phyloP scores from a whole-genome alignment of 2,113 vertebrate species.

The Plecotus auritus region DNA sequence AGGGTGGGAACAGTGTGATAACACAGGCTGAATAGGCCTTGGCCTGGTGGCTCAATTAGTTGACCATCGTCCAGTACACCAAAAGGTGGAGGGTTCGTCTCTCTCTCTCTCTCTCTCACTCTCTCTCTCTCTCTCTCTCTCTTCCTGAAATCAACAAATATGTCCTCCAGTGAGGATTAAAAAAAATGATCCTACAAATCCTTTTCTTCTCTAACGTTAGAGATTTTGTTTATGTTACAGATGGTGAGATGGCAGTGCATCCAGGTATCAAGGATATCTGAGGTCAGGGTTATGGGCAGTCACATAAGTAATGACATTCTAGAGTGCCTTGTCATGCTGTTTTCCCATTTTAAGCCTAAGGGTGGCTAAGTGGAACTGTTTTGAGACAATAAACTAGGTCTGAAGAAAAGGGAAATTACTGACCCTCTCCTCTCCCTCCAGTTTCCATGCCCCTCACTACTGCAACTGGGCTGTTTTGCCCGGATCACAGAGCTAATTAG shows the following conservation, averaged over 20 bases:
- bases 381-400: neutral
- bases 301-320: neutral
- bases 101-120: no score
- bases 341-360: neutral
- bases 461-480: neutral
- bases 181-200: neutral
- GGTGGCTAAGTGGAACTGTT: neutral
- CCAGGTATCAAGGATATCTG: neutral
- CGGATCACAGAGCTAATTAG: neutral
- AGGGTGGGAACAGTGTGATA: neutral
- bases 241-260: neutral
- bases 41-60: no score
- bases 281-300: neutral
- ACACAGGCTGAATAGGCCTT: neutral
- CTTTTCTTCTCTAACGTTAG: neutral
- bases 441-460: neutral
- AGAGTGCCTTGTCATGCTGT: neutral
- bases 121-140: no score
- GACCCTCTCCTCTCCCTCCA: neutral
- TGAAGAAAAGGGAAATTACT: neutral
- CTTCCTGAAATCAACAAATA: no score
- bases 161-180: no score
- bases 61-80: no score
- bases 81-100: no score
- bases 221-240: neutral